phyloP scores from a whole-genome alignment of 2,888 invertebrate genomes.

The Orthonevra nobilis region DNA sequence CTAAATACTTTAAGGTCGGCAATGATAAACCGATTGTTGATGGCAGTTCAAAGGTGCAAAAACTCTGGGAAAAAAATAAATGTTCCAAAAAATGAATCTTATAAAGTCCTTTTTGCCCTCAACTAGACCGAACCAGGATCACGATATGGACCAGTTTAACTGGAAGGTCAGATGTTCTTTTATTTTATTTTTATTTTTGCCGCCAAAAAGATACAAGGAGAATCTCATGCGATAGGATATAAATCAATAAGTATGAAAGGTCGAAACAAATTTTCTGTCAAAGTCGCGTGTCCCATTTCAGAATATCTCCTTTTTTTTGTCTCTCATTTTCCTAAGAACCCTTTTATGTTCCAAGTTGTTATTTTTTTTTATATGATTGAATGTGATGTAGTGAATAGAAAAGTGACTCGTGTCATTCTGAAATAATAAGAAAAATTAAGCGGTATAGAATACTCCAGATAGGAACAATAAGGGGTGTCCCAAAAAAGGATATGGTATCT shows the following conservation, averaged over 20 bases:
- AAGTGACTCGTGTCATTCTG: conserved; percentile 48
- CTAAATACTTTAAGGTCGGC: conserved; percentile 15
- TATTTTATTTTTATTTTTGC: conserved; percentile 14
- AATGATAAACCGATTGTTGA: conserved; percentile 22
- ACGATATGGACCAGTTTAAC: conserved; percentile 62
- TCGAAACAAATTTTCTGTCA: conserved; percentile 48
- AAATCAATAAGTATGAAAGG: conserved; percentile 53
- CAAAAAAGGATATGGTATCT: conserved; percentile 30
- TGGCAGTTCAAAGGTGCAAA: conserved; percentile 33
- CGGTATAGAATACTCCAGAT: background rate
- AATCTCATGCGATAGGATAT: conserved; percentile 25
- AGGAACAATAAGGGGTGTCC: conserved; percentile 41
- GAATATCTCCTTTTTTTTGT: conserved; percentile 30
- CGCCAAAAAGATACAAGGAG: conserved; percentile 30
- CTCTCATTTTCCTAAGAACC: background rate
- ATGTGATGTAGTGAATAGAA: conserved; percentile 34
- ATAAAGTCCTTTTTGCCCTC: too few relatives aligned
- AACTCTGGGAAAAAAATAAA: conserved; percentile 41
- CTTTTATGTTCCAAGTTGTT: conserved; percentile 7
- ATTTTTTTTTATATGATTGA: conserved; percentile 20
- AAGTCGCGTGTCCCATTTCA: conserved; percentile 58
- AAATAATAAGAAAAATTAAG: background rate
- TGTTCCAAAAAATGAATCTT: conserved; percentile 37
- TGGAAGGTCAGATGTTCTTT: conserved; percentile 61
- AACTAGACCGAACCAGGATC: conserved; percentile 44